Evolutionary conservation across 2,113 vertebrate genomes (phyloP).

Genomic region (Donacobius atricapilla): DNA sequence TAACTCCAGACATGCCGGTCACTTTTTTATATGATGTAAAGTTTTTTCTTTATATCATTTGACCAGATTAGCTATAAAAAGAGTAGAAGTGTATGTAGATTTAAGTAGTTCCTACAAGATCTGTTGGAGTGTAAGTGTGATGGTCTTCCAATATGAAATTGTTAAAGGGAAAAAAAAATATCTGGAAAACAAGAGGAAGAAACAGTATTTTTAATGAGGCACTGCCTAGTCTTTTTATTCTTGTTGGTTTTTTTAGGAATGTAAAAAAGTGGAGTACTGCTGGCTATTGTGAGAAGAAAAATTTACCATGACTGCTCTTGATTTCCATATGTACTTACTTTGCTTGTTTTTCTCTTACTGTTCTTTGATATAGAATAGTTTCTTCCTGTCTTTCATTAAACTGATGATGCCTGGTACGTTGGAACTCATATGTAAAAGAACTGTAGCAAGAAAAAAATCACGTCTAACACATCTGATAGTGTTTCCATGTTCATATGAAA

Average conservation of each 20-base stretch:
- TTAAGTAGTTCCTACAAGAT: not conserved
- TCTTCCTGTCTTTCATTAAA: slow-evolving; percentile 59
- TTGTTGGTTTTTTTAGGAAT: not conserved
- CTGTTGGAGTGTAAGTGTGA: not conserved
- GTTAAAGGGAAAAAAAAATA: not conserved
- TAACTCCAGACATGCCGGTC: not conserved
- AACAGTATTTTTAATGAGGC: not conserved
- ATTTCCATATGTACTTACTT: slow-evolving; percentile 33
- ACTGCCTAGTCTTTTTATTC: not conserved
- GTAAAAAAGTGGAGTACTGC: not conserved
- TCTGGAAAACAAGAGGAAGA: not conserved
- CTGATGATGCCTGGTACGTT: not conserved
- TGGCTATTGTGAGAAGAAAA: slow-evolving; percentile 23
- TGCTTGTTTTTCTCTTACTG: slow-evolving; percentile 40
- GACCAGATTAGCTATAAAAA: not conserved
- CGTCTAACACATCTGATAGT: slow-evolving; percentile 48
- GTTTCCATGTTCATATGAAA: not conserved
- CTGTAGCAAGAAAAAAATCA: slow-evolving; percentile 34
- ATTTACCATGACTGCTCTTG: not conserved
- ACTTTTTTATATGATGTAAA: not conserved
- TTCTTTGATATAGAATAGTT: slow-evolving; percentile 57
- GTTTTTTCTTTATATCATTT: not conserved
- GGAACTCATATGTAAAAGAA: not conserved
- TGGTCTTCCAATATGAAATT: not conserved
- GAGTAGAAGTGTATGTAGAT: not conserved